Conservation (phyloP, 2,888 invertebrate species). For the Diabrotica balteata region DNA sequence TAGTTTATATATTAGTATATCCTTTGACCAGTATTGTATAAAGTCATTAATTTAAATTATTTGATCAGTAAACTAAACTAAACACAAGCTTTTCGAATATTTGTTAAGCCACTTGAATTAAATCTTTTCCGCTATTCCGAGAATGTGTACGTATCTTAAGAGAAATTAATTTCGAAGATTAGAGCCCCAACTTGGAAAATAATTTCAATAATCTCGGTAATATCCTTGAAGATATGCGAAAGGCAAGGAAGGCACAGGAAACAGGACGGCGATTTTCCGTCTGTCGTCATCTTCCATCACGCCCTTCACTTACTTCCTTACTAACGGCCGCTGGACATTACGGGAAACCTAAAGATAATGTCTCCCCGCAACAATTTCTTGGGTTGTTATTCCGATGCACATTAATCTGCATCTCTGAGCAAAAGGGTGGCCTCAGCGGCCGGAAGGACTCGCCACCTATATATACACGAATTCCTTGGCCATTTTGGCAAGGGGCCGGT, state of each 20-base stretch:
- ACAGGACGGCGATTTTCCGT: conserved; percentile 48
- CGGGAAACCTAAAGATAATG: conserved; percentile 42
- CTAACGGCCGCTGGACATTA: conserved; percentile 35
- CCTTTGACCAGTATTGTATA: too few relatives aligned
- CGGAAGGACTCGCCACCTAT: conserved; percentile 48
- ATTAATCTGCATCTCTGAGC: conserved; percentile 58
- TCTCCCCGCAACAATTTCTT: conserved; percentile 57
- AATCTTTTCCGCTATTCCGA: conserved; percentile 27
- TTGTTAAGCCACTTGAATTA: conserved; percentile 3
- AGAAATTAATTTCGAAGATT: conserved; percentile 41
- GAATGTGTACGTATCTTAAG: conserved; percentile 27
- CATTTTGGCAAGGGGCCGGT: conserved; percentile 11
- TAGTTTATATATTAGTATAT: too few relatives aligned
- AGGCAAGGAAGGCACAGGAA: conserved; percentile 35
- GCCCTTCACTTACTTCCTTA: conserved; percentile 17
- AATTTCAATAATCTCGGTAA: conserved; percentile 46
- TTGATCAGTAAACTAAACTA: neutral
- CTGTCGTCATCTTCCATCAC: conserved; percentile 42
- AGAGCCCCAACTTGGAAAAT: conserved; percentile 39
- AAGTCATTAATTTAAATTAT: too few relatives aligned
- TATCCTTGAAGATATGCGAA: conserved; percentile 44
- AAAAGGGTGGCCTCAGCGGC: conserved; percentile 52
- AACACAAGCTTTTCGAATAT: conserved; percentile 8
- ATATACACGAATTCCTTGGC: conserved; percentile 35
- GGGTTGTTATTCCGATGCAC: conserved; percentile 57